Evolutionary conservation across 1,140 invertebrate genomes (phyloP).

Genomic region (Drosophila ironensis): DNA sequence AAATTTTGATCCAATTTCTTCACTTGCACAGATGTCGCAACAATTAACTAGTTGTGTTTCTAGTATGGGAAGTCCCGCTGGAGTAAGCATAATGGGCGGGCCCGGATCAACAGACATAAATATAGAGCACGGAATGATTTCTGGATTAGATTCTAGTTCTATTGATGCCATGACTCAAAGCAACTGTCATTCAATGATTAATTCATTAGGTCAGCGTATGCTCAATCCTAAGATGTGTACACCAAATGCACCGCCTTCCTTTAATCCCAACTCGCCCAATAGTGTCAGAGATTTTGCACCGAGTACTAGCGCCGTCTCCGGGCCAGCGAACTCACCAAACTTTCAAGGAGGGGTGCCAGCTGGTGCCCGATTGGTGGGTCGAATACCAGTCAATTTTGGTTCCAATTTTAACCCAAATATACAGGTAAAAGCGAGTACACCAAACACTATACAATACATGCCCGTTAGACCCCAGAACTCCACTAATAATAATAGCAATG

Average conservation of each 20-base stretch:
- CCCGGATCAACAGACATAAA: conserved; percentile 61
- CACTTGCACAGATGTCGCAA: conserved; percentile 96
- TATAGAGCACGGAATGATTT: conserved; percentile 80
- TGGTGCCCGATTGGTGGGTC: conserved; percentile 82
- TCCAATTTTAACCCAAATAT: conserved; percentile 86
- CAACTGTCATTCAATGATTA: conserved; percentile 57
- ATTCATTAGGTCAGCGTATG: conserved; percentile 68
- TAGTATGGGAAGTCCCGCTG: conserved; percentile 82
- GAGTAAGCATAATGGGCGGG: conserved; percentile 61
- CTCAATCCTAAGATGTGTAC: conserved; percentile 82
- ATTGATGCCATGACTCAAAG: conserved; percentile 59
- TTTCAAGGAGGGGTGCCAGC: conserved; percentile 81
- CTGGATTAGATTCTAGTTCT: conserved; percentile 59
- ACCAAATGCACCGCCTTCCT: conserved; percentile 28
- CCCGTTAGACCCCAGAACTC: conserved; percentile 92
- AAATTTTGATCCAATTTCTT: conserved; percentile 95
- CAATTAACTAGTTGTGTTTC: conserved; percentile 90
- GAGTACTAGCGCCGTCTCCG: conserved; percentile 12
- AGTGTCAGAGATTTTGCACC: conserved; percentile 61
- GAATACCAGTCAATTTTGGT: conserved; percentile 72
- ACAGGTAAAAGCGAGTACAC: conserved; percentile 97
- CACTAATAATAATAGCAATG: conserved; percentile 83
- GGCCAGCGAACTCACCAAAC: conserved; percentile 45
- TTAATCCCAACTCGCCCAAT: conserved; percentile 39
- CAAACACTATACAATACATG: conserved; percentile 98